phyloP scores from a whole-genome alignment of 2,888 invertebrate genomes.

The Leucophora obtusa region DNA sequence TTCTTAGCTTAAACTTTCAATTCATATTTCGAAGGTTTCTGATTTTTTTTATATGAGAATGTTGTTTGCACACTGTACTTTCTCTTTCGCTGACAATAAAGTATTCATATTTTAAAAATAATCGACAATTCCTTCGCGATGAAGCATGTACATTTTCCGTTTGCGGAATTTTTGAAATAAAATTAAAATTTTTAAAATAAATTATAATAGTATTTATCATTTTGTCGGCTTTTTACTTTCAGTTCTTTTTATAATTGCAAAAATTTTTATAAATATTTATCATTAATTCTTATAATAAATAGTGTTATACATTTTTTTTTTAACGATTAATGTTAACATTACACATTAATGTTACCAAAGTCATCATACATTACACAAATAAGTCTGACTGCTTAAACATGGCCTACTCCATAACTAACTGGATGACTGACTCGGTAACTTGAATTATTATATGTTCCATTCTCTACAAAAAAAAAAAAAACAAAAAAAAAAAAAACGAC shows the following conservation, averaged over 20 bases:
- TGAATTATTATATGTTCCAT: constrained; percentile 8
- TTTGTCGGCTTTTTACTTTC: not conserved
- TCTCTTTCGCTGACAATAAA: too few relatives aligned
- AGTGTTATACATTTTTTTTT: constrained; percentile 1
- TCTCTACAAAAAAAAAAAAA: not conserved
- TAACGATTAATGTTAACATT: not conserved
- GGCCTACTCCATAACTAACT: not conserved
- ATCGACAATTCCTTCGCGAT: too few relatives aligned
- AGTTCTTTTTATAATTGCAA: not conserved
- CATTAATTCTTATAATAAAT: not conserved
- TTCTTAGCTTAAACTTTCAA: too few relatives aligned
- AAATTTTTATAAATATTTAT: not conserved
- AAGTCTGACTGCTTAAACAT: not conserved
- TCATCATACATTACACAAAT: not conserved
- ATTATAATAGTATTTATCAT: not conserved
- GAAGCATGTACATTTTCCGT: too few relatives aligned
- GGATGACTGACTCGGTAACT: not conserved
- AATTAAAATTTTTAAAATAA: too few relatives aligned
- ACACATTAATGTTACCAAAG: constrained; percentile 2
- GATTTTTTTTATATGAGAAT: too few relatives aligned
- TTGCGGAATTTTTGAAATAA: too few relatives aligned
- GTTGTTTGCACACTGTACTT: too few relatives aligned
- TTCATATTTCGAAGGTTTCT: too few relatives aligned
- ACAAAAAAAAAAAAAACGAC: not conserved
- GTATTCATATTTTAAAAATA: too few relatives aligned